Conservation (phyloP, 2,113 vertebrate genomes). For the Vulpes lagopus region DNA sequence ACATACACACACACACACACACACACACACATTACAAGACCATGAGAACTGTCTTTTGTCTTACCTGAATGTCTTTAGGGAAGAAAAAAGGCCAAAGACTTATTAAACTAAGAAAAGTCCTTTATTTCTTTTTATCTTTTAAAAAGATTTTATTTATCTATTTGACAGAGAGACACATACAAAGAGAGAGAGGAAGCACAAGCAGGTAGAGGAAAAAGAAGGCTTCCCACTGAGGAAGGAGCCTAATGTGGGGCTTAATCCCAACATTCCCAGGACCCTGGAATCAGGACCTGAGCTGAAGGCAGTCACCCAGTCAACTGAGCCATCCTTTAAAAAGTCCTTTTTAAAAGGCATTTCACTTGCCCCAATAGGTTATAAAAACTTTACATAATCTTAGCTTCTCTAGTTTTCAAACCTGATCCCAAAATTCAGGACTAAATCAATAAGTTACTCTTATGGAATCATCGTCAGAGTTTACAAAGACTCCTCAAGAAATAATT, state of each 20-base stretch:
- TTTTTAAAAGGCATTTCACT: background rate
- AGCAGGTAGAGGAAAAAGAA: too few species aligned
- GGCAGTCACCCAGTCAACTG: too few species aligned
- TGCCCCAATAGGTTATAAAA: background rate
- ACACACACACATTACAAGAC: background rate
- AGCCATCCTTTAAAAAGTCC: background rate
- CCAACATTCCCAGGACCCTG: too few species aligned
- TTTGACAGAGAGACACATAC: too few species aligned
- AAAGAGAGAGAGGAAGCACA: too few species aligned
- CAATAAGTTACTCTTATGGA: background rate
- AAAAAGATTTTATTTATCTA: too few species aligned
- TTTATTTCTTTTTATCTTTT: background rate
- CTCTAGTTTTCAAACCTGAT: background rate
- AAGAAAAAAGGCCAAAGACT: background rate
- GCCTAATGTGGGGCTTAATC: too few species aligned
- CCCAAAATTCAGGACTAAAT: background rate
- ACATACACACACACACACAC: fast-evolving
- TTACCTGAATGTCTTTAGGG: background rate
- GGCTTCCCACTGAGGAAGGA: too few species aligned
- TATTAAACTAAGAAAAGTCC: background rate
- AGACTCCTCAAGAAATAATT: background rate
- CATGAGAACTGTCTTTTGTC: background rate
- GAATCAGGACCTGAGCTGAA: too few species aligned
- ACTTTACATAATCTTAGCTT: background rate
- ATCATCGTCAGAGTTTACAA: background rate